Evolutionary conservation across 2,888 invertebrate species (phyloP), one percentile per base, ranked within the genome.

Genomic region (Ferdinandea cuprea): DNA sequence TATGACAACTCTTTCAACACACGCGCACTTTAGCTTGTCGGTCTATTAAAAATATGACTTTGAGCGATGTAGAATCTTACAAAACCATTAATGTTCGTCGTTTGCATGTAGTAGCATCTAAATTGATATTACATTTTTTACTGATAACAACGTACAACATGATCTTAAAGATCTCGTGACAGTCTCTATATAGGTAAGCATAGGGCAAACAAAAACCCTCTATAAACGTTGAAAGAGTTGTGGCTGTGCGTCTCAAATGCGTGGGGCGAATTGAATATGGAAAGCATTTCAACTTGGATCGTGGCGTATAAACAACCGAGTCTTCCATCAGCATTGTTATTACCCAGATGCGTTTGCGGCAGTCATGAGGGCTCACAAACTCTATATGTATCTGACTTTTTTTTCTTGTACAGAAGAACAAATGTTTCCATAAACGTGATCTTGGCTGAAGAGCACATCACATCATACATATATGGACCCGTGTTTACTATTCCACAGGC

Each of bases 271-370:
- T 44, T 59, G 46, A 25, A 6, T 11, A 65, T 76, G 58, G 40
- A 77, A 71, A 65, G 50, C 71, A 71, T 66, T 81, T 48, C 81
- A 65, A 71, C 72, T 81, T 72, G 40, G 69, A 59, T 19, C 68
- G 17, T 48, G 74, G 28, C 68, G 17, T 48, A 80, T 74, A 80
- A 80, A 80, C 79, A 80, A 79, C 66, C 35, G 37, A 50, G 71
- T 81, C 59, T 65, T 76, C 63, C 44, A 63, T 61, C 79, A 46
- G 19, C 54, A 54, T 54, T 25, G 48, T 58, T 30, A 21, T 19
- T 42, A 40, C 58, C 32, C 21, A 19, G 13, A 48, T 40, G 59
- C 44, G 30, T 61, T 71, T 61, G 32, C 40, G 52, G 50, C 37
- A 71, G 56, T 19, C n/a, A 54, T 54, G 71, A 63, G 56, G 69